Evolutionary conservation across 2,797 vertebrate species (phyloP), one percentile per base, ranked within the genome.

Genomic region (Falco berigora): DNA sequence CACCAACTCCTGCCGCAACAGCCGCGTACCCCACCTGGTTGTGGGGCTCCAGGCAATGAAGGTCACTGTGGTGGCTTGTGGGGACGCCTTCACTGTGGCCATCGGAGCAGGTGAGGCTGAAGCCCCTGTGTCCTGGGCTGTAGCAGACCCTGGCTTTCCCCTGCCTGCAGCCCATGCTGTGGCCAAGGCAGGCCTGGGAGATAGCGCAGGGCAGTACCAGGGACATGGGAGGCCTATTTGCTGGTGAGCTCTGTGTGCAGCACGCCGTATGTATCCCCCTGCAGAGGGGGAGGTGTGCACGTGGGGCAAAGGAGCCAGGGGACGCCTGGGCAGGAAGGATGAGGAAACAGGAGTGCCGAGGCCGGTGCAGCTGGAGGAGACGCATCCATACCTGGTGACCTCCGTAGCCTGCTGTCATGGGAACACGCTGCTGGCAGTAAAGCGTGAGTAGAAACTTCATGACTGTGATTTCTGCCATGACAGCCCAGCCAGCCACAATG

Each of bases 361-460:
- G 96, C 98, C 98, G 0, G 98, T 99, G 92, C 99, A 98, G 97
- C 98, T 99, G 63, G 99, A 99, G 18, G 99, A 99, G 98, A 98
- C 95, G 24, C 99, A 99, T 96, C 98, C 98, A 4, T 99, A 99
- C 95, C 93, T 97, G 3, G 99, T 99, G 98, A 99, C 99, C 52
- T 99, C 99, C 0, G 99, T 99, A 90, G 99, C 99, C 94, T 99
- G 99, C 98, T 99, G 99, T 98, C 99, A 99, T 96, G 99, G 99
- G 97, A 99, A 99, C 98, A 99, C 99, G 7, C 98, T 99, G 81
- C 98, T 99, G 97, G 99, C 99, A 86, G 97, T 99, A 76, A 99
- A 99, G 97, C 98, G 99, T 99, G 98, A 99, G 99, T 98, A 93
- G 74, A 40, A 23, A 58, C 89, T 94, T 95, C 55, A n/a, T 88